A percentile compares a stretch with the other conserved stretches of the same genome.
phyloP scores from a whole-genome alignment of 1,140 invertebrate species.

The Drosophila ogumai region DNA sequence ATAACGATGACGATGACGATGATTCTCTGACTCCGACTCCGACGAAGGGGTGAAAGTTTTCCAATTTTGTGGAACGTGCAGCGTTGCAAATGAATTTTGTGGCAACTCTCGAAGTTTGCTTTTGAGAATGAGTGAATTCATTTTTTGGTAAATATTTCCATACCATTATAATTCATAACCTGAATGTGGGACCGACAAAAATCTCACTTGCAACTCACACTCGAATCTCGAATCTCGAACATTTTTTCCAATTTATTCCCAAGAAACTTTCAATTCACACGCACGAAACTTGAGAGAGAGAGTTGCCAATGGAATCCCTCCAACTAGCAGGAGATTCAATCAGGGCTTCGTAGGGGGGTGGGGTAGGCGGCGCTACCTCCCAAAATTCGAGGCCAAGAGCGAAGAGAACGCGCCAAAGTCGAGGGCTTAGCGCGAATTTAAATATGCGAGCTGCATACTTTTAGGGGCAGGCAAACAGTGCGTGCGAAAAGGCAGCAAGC shows the following conservation, averaged over 20 bases:
- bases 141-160: background rate
- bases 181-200: background rate
- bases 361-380: background rate
- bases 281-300: conserved; percentile 18
- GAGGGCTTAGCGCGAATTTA: conserved; percentile 66
- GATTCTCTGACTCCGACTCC: background rate
- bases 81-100: conserved; percentile 3
- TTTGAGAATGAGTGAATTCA: background rate
- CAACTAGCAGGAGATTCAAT: conserved; percentile 35
- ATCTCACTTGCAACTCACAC: background rate
- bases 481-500: conserved; percentile 41
- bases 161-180: conserved; percentile 3
- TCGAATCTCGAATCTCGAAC: background rate
- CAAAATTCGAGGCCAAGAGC: conserved; percentile 15
- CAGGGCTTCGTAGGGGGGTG: conserved; percentile 1
- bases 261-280: conserved; percentile 29
- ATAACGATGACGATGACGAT: conserved; percentile 9
- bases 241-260: background rate
- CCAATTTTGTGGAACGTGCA: conserved; percentile 9
- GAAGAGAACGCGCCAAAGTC: conserved; percentile 23
- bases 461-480: conserved; percentile 70
- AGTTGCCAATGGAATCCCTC: conserved; percentile 9
- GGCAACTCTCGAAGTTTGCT: background rate
- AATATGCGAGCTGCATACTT: conserved; percentile 77
- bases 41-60: conserved; percentile 10